Evolutionary conservation across 2,797 vertebrate genomes (phyloP), one percentile per base, ranked within the genome.

Genomic region (Phrynocephalus vlangalii): DNA sequence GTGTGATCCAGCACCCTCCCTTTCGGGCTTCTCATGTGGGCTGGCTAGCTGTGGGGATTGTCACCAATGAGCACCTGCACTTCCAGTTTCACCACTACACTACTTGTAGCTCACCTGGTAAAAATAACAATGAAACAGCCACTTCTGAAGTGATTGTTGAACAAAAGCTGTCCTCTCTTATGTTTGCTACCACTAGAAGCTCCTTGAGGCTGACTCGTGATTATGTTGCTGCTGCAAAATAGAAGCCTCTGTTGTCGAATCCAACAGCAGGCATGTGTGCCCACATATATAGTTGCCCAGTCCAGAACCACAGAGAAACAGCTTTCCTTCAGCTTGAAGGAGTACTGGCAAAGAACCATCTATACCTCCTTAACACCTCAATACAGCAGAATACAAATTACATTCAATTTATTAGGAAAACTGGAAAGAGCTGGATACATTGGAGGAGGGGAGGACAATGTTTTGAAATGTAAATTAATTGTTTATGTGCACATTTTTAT

Each of bases 361-460:
- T 44, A 2, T 26, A 16, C 5, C 22, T 48, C 13, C 22, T 30
- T 30, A 66, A 76, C 6, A 66, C 3, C 70, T 38, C 26, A 20
- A 73, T 38, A 38, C 7, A 13, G n/a, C n/a, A n/a, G 13, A 5
- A 66, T 76, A 33, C 44, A 67, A 82, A 87, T 75, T 82, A 33
- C 75, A 71, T 84, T 60, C 3, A 88, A 78, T 92, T 92, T 89
- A 75, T 89, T 66, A 91, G 89, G 84, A 88, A 86, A 91, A 87
- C 48, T 88, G 22, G 72, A 79, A 91, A 79, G 87, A 89, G 71
- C 52, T 88, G 48, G 82, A 82, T 83, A 84, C 60, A 87, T 72
- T 81, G 38, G 66, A 66, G 56, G 87, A 84, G 85, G 24, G 85
- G 85, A 89, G 90, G 2, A 85, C 83, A 26, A 79, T 73, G 84